Base-by-base conservation (phyloP, 1,140 invertebrate species). In the Drosophila insularis region DNA sequence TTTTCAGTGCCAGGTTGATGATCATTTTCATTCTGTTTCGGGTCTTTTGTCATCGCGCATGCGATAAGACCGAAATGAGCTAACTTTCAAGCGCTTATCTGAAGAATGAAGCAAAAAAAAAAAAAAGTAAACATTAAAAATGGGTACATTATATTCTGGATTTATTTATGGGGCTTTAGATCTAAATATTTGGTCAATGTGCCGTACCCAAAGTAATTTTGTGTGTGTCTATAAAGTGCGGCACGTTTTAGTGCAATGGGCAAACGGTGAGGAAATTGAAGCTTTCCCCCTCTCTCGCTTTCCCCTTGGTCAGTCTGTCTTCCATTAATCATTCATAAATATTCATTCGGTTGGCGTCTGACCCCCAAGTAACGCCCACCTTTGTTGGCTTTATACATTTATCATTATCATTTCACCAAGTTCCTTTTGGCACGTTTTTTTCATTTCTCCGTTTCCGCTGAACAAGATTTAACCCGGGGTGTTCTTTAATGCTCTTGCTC, bases 281-380 rank as follows among this genome's bases (percentile, higher is more conserved):
- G 74, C 70, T 65, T 77, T 70, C 71, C 55, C 37, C 55, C 17
- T n/a, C 14, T 8, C 21, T 50, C 23, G 53, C 54, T 27, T 27
- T 32, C 23, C 50, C 56, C 66, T 50, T 56, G 40, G 43, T 39
- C 63, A 66, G 46, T 61, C 46, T 74, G 19, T 23, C 60, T 27
- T 27, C 14, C 82, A 89, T 86, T 82, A 89, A 89, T 86, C 79
- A 80, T 86, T 86, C 65, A 80, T 82, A 76, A 76, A 86, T 82
- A 86, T 89, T 82, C 84, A 79, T 69, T 63, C 40, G 58, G 63
- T 6, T 58, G 56, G 63, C 60, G 40, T 21, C 14, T 39, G 59
- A 55, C 37, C 62, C 59, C 65, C 43, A 32, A 21, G 31, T 4
- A 40, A 78, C 70, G 70, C 69, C 63, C 46, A 23, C 31, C 63